Percentiles rank a stretch among this genome's conserved stretches.
Evolutionary conservation across 2,113 vertebrate genomes (phyloP).

Genomic region (Cyphomyrus discorhynchus): DNA sequence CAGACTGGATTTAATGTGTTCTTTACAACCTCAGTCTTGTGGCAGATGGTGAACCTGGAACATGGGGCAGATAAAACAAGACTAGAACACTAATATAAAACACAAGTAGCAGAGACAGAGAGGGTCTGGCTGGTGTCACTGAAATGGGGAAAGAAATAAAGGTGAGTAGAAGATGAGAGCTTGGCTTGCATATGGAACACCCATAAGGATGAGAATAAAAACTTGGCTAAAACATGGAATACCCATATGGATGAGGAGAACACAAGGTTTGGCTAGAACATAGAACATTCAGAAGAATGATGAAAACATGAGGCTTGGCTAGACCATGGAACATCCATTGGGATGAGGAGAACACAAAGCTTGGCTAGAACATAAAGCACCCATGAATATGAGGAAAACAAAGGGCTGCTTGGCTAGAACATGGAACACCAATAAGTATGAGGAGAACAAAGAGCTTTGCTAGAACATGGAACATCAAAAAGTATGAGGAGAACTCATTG

Average conservation of each 20-base stretch:
- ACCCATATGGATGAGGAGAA: not conserved
- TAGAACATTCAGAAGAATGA: not conserved
- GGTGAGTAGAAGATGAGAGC: not conserved
- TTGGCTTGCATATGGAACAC: not conserved
- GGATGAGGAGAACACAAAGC: not conserved
- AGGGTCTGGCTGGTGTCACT: not conserved
- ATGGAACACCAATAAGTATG: too few relatives aligned
- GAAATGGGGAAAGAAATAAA: not conserved
- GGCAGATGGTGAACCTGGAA: conserved; percentile 84
- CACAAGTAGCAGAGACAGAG: not conserved
- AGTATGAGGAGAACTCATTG: not conserved
- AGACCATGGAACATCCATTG: not conserved
- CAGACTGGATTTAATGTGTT: conserved; percentile 86
- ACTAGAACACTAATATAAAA: not conserved
- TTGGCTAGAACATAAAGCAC: not conserved
- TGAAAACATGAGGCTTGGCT: not conserved
- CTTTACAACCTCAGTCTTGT: conserved; percentile 88
- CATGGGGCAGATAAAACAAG: not conserved
- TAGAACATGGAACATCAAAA: not conserved
- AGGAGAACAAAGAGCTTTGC: too few relatives aligned
- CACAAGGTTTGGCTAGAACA: not conserved
- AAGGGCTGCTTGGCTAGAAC: not conserved
- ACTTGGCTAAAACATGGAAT: not conserved
- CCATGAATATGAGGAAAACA: not conserved
- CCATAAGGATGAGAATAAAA: not conserved